Conservation (phyloP, 2,113 vertebrate species). For the Zosterops borbonicus region DNA sequence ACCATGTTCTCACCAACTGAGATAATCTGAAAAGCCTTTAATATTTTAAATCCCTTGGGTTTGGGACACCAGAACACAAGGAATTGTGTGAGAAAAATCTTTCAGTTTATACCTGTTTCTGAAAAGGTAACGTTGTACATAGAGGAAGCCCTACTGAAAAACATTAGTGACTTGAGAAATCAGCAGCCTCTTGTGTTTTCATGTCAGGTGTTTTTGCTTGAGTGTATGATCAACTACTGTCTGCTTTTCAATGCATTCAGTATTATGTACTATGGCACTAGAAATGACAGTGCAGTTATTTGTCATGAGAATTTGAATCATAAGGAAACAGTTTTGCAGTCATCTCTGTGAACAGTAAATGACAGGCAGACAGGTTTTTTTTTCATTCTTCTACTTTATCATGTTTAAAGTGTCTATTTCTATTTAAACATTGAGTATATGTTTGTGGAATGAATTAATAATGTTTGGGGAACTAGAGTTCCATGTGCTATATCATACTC, state of each 20-base stretch:
- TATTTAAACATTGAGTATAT: neutral
- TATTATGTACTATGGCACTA: neutral
- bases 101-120: neutral
- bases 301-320: constrained; percentile 2
- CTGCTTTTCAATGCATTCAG: neutral
- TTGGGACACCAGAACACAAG: neutral
- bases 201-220: neutral
- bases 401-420: neutral
- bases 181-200: neutral
- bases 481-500: fast-evolving
- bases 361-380: neutral
- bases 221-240: neutral
- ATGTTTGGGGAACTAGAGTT: neutral
- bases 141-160: neutral
- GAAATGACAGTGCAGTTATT: neutral
- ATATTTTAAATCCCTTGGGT: neutral
- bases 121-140: neutral
- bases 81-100: neutral
- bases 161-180: neutral
- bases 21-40: neutral
- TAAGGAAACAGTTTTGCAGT: neutral
- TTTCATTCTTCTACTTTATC: neutral
- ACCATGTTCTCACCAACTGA: neutral
- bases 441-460: neutral
- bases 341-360: neutral